Evolutionary conservation across 2,113 vertebrate species (phyloP), one percentile per base, ranked within the genome.

Genomic region (Pheucticus melanocephalus): DNA sequence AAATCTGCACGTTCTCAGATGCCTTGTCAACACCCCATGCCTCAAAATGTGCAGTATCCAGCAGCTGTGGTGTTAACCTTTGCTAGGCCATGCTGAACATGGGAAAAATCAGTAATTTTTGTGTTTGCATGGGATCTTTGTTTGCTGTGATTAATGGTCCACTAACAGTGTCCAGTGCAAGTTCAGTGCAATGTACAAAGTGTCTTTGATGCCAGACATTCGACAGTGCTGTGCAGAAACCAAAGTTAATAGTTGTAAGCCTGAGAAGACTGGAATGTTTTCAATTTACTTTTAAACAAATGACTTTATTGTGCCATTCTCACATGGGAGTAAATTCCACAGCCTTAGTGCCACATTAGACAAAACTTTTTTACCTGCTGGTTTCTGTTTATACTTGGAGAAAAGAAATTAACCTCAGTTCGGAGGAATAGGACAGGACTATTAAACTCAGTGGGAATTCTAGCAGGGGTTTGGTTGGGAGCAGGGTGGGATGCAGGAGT

Each of bases 271-370:
- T 88, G 96, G 93, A 97, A 96, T 96, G 94, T 96, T 96, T 97
- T 97, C 96, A 96, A 97, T 97, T 96, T 97, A 69, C 82, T 96
- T 93, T 96, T 71, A 90, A 96, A 97, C 93, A 96, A 95, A 96
- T 92, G 80, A 92, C 80, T 95, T 94, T 96, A 97, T 96, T 97
- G 96, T 97, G 88, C 90, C 76, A 79, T 88, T 97, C 83, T 90
- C 95, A 81, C 86, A 64, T 94, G 95, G 95, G 94, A 96, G 76
- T 95, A 88, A 96, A 95, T 96, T 97, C 95, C 92, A 84, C 53
- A 82, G 93, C 80, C 61, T 84, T 63, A 88, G 82, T 88, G 92
- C 88, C 82, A 79, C 69, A 79, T 90, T 76, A 90, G 90, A 69
- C 69, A 88, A 68, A 93, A 70, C 69, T 57, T 92, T 92, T 94